Conservation (phyloP, 2,888 invertebrate species). For the Charanyca ferruginea region DNA sequence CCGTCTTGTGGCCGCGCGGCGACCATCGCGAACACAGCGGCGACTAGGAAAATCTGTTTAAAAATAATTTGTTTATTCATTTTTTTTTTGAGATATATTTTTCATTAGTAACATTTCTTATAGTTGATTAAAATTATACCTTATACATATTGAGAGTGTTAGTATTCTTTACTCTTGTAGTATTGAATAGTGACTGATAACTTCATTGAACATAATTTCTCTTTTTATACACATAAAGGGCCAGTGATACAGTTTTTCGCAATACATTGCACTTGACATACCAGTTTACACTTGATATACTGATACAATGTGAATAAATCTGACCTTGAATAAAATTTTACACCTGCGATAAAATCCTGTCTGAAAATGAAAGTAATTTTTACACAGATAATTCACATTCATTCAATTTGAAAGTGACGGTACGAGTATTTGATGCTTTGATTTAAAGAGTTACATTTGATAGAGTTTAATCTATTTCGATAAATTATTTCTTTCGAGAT, state of each 20-base stretch:
- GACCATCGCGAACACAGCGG: slow-evolving; percentile 44
- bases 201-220: neutral
- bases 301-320: slow-evolving; percentile 5
- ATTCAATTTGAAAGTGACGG: neutral
- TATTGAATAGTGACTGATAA: slow-evolving; percentile 40
- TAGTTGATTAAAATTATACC: slow-evolving; percentile 15
- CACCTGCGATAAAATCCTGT: neutral
- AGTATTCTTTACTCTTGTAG: slow-evolving; percentile 13
- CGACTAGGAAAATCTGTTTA: slow-evolving; percentile 28
- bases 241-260: slow-evolving; percentile 11
- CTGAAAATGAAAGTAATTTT: slow-evolving; percentile 18
- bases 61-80: neutral
- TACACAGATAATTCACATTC: neutral
- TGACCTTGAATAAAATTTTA: slow-evolving; percentile 36
- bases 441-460: too few species aligned
- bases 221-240: slow-evolving; percentile 52
- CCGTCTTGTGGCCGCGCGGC: slow-evolving; percentile 53
- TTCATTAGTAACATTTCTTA: neutral
- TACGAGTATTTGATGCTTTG: too few species aligned
- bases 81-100: neutral
- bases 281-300: too few species aligned
- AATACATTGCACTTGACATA: slow-evolving; percentile 8
- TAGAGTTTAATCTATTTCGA: too few species aligned
- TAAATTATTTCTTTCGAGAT: too few species aligned
- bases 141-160: slow-evolving; percentile 51